Conservation (phyloP, 2,113 vertebrate species). For the Paramormyrops kingsleyae region DNA sequence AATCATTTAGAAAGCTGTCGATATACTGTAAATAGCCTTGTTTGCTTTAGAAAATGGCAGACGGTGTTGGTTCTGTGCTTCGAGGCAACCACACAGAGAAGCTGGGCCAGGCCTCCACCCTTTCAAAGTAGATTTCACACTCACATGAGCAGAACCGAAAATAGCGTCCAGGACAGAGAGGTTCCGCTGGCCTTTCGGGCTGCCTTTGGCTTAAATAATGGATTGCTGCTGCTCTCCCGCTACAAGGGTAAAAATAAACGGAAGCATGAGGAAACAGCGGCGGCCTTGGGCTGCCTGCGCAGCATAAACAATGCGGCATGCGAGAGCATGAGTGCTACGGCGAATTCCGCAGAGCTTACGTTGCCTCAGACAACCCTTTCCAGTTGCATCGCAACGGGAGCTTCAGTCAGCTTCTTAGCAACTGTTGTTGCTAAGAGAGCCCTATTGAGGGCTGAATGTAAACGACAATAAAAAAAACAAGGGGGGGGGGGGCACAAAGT, state of each 20-base stretch:
- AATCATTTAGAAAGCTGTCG: neutral
- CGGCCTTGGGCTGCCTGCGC: neutral
- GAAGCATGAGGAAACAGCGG: neutral
- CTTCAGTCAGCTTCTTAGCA: slow-evolving; percentile 9
- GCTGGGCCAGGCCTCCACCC: neutral
- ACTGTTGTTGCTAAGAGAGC: slow-evolving; percentile 22
- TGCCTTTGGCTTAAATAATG: neutral
- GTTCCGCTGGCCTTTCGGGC: neutral
- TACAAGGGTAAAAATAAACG: neutral
- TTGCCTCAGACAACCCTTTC: neutral
- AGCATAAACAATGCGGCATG: neutral
- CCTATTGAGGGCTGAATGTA: slow-evolving; percentile 16
- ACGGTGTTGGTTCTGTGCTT: neutral
- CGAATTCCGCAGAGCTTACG: neutral
- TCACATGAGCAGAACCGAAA: neutral
- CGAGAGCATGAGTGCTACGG: neutral
- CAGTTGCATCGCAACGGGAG: slow-evolving; percentile 4
- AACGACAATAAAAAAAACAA: neutral
- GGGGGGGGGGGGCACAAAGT: neutral
- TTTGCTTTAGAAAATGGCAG: neutral
- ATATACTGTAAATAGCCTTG: too few relatives aligned
- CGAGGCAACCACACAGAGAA: neutral
- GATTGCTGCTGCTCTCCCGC: neutral
- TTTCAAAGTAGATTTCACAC: slow-evolving; percentile 8
- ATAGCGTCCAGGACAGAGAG: neutral